phyloP scores from a whole-genome alignment of 37 sponge, comb jelly and placozoan species.

The Hormiphora californensis region DNA sequence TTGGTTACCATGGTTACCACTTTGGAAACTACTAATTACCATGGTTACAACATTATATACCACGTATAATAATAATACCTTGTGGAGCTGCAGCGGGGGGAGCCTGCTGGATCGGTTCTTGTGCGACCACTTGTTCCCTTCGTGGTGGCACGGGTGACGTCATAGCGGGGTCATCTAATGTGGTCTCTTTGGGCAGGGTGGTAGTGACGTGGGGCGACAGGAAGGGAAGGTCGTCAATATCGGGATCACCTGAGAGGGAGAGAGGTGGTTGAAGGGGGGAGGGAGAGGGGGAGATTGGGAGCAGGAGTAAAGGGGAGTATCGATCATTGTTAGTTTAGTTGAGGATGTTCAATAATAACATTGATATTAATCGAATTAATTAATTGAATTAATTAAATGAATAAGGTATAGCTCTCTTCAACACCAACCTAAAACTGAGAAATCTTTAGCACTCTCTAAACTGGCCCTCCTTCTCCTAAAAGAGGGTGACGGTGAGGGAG shows the following conservation, averaged over 20 bases:
- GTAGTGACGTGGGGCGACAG: too few species aligned
- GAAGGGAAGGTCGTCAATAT: not conserved
- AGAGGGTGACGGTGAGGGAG: constrained; percentile 30
- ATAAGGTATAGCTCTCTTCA: too few species aligned
- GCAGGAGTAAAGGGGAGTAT: too few species aligned
- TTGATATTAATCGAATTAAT: too few species aligned
- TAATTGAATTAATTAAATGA: too few species aligned
- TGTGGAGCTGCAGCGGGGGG: too few species aligned
- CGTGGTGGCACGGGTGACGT: not conserved
- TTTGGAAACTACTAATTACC: too few species aligned
- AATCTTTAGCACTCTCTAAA: constrained; percentile 46
- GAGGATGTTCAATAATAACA: not conserved
- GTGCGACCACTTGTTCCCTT: too few species aligned
- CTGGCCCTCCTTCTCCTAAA: constrained; percentile 31
- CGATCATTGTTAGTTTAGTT: not conserved
- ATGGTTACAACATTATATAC: too few species aligned
- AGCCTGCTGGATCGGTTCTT: too few species aligned
- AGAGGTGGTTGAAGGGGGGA: not conserved
- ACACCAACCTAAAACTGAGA: constrained; percentile 42
- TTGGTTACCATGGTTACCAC: too few species aligned
- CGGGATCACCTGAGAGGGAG: constrained; percentile 49
- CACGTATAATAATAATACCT: too few species aligned
- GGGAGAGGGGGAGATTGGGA: not conserved
- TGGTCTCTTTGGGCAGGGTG: constrained; percentile 22
- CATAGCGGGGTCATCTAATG: constrained; percentile 25